These are phyloP conservation scores for Chlamydotis undulata DNA, from an alignment of 2,113 vertebrate species.

Conservation along the genomic window DNA sequence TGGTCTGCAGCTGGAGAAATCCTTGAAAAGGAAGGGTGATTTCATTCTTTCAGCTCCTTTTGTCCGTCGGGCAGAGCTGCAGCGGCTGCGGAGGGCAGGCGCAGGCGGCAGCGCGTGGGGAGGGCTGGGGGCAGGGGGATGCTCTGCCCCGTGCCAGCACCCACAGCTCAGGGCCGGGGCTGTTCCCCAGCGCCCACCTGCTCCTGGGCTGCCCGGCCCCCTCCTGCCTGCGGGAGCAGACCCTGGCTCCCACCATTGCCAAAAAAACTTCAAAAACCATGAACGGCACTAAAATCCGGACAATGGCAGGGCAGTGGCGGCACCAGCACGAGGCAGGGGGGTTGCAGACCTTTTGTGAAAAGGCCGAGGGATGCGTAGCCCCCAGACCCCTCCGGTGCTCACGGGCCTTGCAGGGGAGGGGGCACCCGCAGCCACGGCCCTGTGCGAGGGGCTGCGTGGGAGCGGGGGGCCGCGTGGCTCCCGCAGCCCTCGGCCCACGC, in stretches of 20 bases:
- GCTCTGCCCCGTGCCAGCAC: neutral
- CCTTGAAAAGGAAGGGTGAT: neutral
- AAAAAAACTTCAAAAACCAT: neutral
- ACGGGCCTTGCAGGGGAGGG: neutral
- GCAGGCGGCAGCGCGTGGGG: neutral
- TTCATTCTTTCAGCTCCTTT: neutral
- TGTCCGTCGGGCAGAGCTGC: fast-evolving
- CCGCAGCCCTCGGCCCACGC: fast-evolving
- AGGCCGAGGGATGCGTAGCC: neutral
- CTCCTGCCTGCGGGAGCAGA: neutral
- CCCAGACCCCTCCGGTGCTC: neutral
- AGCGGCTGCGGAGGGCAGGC: fast-evolving
- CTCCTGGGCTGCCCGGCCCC: neutral
- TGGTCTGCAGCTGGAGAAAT: neutral
- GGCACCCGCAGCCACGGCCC: too few relatives aligned
- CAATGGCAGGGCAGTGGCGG: fast-evolving
- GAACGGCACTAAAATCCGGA: neutral
- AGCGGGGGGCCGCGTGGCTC: neutral
- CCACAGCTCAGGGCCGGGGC: fast-evolving
- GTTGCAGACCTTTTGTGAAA: neutral
- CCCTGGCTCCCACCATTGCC: neutral
- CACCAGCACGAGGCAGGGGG: neutral
- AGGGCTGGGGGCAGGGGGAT: fast-evolving
- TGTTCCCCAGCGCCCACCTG: fast-evolving
- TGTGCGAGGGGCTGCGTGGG: neutral